Base-by-base conservation (phyloP, 2,113 vertebrate genomes). In the Puffinus mauretanicus region DNA sequence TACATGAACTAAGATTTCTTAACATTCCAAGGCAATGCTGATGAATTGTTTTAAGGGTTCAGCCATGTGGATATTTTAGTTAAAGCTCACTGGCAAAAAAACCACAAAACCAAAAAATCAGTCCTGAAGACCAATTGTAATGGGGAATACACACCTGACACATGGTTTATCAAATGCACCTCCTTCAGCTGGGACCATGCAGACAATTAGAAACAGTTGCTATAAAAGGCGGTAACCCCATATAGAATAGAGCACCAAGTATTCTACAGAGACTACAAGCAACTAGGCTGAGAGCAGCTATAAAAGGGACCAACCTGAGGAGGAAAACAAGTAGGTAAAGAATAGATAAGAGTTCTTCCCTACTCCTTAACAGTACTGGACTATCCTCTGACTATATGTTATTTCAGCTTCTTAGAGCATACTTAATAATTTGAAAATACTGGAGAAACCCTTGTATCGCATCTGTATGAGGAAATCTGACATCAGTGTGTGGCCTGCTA, bases 91-190 rank as follows among this genome's bases (percentile, higher is more conserved):
- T 27, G 13, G 24, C 6, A 57, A 13, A 60, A 82, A 64, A 16
- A 0, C 2, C 86, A 77, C 7, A 47, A 93, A 90, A 16, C 2
- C 14, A 14, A 54, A 40, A 60, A 11, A 49, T 5, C 20, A 24
- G 20, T 58, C 60, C 13, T 47, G 27, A 51, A 87, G 51, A 40
- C 3, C 0, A 0, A 64, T 0, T 66, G 27, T 10, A 47, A 26
- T 0, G 6, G 24, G 24, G 26, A 72, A 57, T 13, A 76, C 4
- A 71, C 42, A 78, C 10, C n/a, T 57, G 70, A 40, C 46, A 46
- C 42, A 26, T 9, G 27, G n/a, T 66, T 58, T 27, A 38, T 14
- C 16, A 71, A 49, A 44, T 0, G 16, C 49, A 82, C 13, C 60
- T 62, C 55, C 55, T 46, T 75, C 64, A 42, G 14, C 13, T 55